Base-by-base conservation (phyloP, 2,113 vertebrate species). In the Leptobrachium ailaonicum region DNA sequence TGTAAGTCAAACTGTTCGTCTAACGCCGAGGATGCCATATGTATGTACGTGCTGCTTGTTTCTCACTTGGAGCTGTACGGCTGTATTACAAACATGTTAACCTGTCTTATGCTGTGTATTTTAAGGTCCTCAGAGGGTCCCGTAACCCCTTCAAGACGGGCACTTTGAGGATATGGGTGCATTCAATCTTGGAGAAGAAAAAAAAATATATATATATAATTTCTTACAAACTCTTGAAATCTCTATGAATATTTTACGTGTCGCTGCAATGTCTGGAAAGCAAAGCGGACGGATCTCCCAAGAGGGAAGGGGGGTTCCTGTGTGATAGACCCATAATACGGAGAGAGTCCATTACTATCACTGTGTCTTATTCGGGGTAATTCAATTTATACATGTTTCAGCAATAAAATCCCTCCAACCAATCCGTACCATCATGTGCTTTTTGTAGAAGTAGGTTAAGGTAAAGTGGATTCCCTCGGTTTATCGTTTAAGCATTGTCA, bases 1-100 rank as follows among this genome's bases (percentile, higher is more conserved):
- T 90, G 88, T 88, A 87, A 84, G 89, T 14, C 14, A 3, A 40
- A 45, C 77, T 43, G 70, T 67, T 62, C 63, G 63, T 73, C 12
- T 63, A 62, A 45, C 11, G 78, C 71, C 73, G 78, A 67, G n/a
- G 78, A 73, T 80, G 78, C 78, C 78, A 80, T 80, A 80, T 68
- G 12, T 60, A 41, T 40, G 74, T 58, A 82, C 77, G n/a, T 83
- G 71, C 70, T 83, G 77, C 67, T 80, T 62, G 58, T 77, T 11
- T 82, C 32, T 42, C 41, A 53, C 77, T 47, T 79, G 42, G 20
- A 9, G n/a, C 75, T 69, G 75, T 70, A 41, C 10, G 56, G 10
- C 13, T 14, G 10, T 60, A 58, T 66, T 68, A 66, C 73, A 41
- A 74, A 54, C 41, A 68, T 54, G 60, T 73, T 58, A 56, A 58